A percentile compares a stretch with the other conserved stretches of the same genome.
Conservation (phyloP, 2,797 vertebrate species). For the Nannoperca obscura region DNA sequence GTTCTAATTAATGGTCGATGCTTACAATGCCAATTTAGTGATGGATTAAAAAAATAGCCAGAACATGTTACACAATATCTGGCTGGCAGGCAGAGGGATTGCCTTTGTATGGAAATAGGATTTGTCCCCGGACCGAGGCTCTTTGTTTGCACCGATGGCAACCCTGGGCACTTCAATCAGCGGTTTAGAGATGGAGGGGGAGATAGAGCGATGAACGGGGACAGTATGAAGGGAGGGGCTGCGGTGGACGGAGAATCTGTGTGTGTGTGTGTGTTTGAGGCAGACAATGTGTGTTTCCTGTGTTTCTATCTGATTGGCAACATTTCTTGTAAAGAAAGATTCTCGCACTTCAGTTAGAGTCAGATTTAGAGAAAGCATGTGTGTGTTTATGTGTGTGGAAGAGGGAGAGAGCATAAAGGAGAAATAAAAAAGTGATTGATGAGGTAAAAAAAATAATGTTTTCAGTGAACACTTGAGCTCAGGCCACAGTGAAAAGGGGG, state of each 20-base stretch:
- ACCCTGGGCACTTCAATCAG: conserved; percentile 66
- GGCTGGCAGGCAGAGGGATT: conserved; percentile 48
- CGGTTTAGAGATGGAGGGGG: conserved; percentile 47
- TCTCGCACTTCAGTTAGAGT: neutral
- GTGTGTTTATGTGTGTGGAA: neutral
- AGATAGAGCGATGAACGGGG: conserved; percentile 50
- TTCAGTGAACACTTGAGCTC: conserved; percentile 30
- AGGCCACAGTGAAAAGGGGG: neutral
- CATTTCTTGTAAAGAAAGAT: conserved; percentile 9
- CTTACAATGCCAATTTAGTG: conserved; percentile 49
- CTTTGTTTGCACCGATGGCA: conserved; percentile 67
- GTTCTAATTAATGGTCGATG: conserved; percentile 43
- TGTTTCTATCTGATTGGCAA: neutral
- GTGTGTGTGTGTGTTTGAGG: neutral
- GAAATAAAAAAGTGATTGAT: conserved; percentile 19
- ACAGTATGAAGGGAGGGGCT: neutral
- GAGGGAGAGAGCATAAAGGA: neutral
- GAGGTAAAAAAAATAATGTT: too few species aligned
- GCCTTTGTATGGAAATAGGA: conserved; percentile 76
- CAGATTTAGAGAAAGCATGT: neutral
- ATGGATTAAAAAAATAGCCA: conserved; percentile 57
- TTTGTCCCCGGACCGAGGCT: conserved; percentile 65
- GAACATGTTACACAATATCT: conserved; percentile 58
- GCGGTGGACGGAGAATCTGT: neutral
- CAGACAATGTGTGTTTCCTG: conserved; percentile 1